These are phyloP conservation scores for Agonopterix heracliana DNA, from an alignment of 2,888 invertebrate species.

Conservation along the genomic window DNA sequence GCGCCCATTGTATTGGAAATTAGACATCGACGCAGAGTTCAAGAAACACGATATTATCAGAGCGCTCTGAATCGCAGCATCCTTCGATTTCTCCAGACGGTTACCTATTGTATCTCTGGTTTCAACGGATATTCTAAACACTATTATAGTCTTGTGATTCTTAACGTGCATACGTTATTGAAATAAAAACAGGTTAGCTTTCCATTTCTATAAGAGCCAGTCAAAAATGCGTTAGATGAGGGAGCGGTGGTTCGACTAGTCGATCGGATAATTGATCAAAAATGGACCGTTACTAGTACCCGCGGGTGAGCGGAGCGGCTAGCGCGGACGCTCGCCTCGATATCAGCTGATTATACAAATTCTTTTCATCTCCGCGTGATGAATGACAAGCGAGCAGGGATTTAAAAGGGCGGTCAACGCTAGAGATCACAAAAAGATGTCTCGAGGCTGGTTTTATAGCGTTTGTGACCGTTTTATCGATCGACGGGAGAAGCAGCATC, in stretches of 20 bases:
- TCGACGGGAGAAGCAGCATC: constrained; percentile 64
- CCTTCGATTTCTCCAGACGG: constrained; percentile 42
- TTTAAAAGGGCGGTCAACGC: constrained; percentile 53
- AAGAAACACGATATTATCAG: constrained; percentile 69
- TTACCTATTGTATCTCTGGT: constrained; percentile 38
- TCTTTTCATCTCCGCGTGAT: constrained; percentile 60
- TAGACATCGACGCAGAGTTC: constrained; percentile 66
- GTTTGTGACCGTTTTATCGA: constrained; percentile 64
- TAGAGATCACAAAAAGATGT: constrained; percentile 58
- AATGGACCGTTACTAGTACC: constrained; percentile 44
- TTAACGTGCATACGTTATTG: constrained; percentile 32
- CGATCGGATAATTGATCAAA: constrained; percentile 62
- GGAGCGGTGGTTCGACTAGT: constrained; percentile 34
- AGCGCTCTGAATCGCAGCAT: constrained; percentile 45
- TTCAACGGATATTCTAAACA: constrained; percentile 31
- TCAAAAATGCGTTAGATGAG: constrained; percentile 47
- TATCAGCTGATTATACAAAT: constrained; percentile 57
- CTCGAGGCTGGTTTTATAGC: constrained; percentile 56
- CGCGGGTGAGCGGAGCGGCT: constrained; percentile 9
- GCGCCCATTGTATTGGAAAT: constrained; percentile 72
- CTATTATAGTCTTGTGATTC: constrained; percentile 25
- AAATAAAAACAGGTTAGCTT: constrained; percentile 65
- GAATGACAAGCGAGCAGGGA: constrained; percentile 37
- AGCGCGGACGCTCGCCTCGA: constrained; percentile 13
- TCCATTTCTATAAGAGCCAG: constrained; percentile 57